Base-by-base conservation (phyloP, 2,113 vertebrate genomes). In the Thryonomys swinderianus region DNA sequence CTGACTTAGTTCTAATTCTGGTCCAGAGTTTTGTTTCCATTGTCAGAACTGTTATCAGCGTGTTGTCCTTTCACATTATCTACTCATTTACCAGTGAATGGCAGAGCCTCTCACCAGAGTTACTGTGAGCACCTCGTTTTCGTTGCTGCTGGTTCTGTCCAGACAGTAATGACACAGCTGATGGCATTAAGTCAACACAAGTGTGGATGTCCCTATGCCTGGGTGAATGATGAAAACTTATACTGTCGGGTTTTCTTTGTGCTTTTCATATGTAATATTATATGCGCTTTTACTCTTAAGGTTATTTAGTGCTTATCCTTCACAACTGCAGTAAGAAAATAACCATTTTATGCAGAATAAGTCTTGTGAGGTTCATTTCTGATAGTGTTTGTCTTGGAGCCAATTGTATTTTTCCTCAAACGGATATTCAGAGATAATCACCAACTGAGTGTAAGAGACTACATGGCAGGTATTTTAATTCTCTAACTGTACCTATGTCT, bases 211-310 rank as follows among this genome's bases (percentile, higher is more conserved):
- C 34, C 45, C 3, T 18, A 53, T 88, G 37, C 45, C 40, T 82
- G n/a, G 69, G 30, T 94, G 66, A 67, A 34, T 88, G 51, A 62
- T 81, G 92, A 90, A 90, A 79, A 83, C 9, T 57, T 95, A 78
- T 0, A 14, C 30, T 71, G 5, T 25, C 59, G 71, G 34, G 4
- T 88, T 96, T 88, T 74, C 53, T 85, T 93, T 42, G 88, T 85
- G 76, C 59, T 48, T 88, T 21, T 62, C 34, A 53, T 34, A 7
- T 76, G 61, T 81, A 66, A 69, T 79, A 30, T 57, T 40, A 57
- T 79, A 42, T 66, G 14, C 61, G 20, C 20, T 91, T 79, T 90
- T 80, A 69, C 11, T 69, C 59, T 88, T 88, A 20, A 48, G 51
- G 21, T 21, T 62, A 1, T 85, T 83, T 61, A 51, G n/a, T 69